These are phyloP conservation scores for Gobionotothen gibberifrons DNA, from an alignment of 2,797 vertebrate species.

Conservation along the genomic window DNA sequence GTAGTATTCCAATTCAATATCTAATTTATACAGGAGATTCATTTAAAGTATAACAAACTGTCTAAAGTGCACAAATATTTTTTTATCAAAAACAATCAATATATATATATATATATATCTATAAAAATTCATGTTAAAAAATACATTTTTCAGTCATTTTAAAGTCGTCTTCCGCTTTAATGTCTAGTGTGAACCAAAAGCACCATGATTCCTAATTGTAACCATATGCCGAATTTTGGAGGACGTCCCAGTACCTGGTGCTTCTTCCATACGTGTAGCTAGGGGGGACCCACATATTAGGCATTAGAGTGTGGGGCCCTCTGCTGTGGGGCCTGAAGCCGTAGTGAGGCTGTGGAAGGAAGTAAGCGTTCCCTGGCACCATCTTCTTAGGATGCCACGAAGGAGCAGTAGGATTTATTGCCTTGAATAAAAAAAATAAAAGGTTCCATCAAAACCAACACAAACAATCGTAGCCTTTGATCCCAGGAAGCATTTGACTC, in stretches of 20 bases:
- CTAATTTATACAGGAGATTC: conserved; percentile 73
- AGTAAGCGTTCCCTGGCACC: conserved; percentile 39
- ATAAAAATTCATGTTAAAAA: conserved; percentile 68
- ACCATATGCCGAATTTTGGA: conserved; percentile 55
- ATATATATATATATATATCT: conserved; percentile 19
- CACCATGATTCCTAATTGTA: conserved; percentile 62
- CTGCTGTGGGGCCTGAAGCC: conserved; percentile 62
- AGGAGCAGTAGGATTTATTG: conserved; percentile 70
- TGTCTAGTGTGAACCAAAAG: conserved; percentile 59
- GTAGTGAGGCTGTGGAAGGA: conserved; percentile 56
- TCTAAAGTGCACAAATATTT: conserved; percentile 84
- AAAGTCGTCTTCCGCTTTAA: conserved; percentile 62
- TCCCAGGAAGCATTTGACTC: background rate
- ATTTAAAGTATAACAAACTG: conserved; percentile 72
- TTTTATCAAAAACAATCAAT: conserved; percentile 55
- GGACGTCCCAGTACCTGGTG: conserved; percentile 67
- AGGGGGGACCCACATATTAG: conserved; percentile 69
- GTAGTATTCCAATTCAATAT: conserved; percentile 67
- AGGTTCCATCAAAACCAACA: background rate
- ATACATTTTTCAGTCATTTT: conserved; percentile 63
- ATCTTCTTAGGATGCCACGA: conserved; percentile 72
- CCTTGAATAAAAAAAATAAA: conserved; percentile 41
- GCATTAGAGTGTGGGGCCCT: conserved; percentile 50
- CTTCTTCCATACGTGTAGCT: conserved; percentile 41
- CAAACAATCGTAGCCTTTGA: background rate